These are phyloP conservation scores for Habrosyne pyritoides DNA, from an alignment of 2,888 invertebrate genomes.

Conservation along the genomic window DNA sequence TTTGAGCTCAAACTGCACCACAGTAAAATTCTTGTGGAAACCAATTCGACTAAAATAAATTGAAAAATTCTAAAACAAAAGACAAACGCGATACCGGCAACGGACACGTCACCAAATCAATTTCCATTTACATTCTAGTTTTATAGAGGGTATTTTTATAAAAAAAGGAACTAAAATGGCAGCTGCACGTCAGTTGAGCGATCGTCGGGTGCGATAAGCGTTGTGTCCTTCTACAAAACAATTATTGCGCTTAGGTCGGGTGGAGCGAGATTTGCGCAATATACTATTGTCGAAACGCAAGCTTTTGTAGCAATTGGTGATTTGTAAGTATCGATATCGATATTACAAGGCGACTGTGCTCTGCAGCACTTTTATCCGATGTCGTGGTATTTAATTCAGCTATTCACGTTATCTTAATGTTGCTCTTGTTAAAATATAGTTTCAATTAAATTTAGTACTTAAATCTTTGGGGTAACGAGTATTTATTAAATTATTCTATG, in stretches of 20 bases:
- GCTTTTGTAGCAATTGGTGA: constrained; percentile 53
- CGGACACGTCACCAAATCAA: constrained; percentile 28
- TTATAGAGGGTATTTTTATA: constrained; percentile 44
- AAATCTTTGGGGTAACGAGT: background rate
- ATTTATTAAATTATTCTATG: no score
- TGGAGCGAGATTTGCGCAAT: constrained; percentile 66
- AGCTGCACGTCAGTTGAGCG: constrained; percentile 67
- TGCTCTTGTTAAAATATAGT: background rate
- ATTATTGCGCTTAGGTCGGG: constrained; percentile 65
- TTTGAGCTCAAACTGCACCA: background rate
- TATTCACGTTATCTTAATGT: background rate
- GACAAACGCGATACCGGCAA: constrained; percentile 2
- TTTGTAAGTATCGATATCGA: constrained; percentile 46
- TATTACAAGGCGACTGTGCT: constrained; percentile 39
- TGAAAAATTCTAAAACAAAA: constrained; percentile 8
- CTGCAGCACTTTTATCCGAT: constrained; percentile 27
- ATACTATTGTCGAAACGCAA: constrained; percentile 47
- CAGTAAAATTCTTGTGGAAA: background rate
- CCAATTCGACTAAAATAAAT: constrained; percentile 14
- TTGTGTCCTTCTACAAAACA: constrained; percentile 77
- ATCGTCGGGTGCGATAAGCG: constrained; percentile 66
- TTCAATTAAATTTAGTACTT: background rate
- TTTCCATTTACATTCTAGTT: constrained; percentile 44
- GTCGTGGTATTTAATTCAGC: constrained; percentile 26
- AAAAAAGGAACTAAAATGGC: constrained; percentile 61